phyloP scores from a whole-genome alignment of 2,113 vertebrate species.

The Scopus umbretta region DNA sequence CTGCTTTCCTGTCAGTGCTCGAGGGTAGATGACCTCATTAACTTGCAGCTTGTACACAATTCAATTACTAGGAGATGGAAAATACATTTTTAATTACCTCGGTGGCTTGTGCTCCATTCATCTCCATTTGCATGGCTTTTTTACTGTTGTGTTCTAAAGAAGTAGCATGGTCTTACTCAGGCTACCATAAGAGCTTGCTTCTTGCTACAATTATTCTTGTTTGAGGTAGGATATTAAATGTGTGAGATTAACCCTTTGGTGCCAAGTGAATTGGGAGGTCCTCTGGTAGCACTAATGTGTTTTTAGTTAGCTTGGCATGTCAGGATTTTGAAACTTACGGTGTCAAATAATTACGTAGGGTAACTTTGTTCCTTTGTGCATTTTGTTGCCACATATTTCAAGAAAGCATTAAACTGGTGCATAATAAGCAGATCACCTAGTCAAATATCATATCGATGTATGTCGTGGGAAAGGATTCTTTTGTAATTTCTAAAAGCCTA shows the following conservation, averaged over 20 bases:
- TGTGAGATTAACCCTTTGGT: constrained; percentile 48
- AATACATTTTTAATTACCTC: constrained; percentile 96
- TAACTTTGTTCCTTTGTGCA: background rate
- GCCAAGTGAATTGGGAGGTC: background rate
- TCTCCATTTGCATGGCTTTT: constrained; percentile 82
- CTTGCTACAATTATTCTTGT: constrained; percentile 39
- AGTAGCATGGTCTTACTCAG: constrained; percentile 40
- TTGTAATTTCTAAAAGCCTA: background rate
- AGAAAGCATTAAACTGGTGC: background rate
- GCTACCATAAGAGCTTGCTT: constrained; percentile 19
- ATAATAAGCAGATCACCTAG: background rate
- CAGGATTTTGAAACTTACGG: background rate
- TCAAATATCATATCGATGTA: background rate
- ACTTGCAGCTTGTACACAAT: constrained; percentile 95
- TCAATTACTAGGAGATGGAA: constrained; percentile 94
- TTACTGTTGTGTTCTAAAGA: constrained; percentile 70
- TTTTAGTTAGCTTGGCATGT: constrained; percentile 15
- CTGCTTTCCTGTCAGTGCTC: constrained; percentile 89
- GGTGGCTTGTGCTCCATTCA: constrained; percentile 82
- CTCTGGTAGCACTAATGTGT: background rate
- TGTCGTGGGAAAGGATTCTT: background rate
- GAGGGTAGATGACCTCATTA: constrained; percentile 93
- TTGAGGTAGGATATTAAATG: constrained; percentile 42
- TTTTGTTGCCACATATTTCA: constrained; percentile 2
- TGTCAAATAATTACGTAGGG: background rate